Base-by-base conservation (phyloP, 2,113 vertebrate species). In the Hypocryptadius cinnamomeus region DNA sequence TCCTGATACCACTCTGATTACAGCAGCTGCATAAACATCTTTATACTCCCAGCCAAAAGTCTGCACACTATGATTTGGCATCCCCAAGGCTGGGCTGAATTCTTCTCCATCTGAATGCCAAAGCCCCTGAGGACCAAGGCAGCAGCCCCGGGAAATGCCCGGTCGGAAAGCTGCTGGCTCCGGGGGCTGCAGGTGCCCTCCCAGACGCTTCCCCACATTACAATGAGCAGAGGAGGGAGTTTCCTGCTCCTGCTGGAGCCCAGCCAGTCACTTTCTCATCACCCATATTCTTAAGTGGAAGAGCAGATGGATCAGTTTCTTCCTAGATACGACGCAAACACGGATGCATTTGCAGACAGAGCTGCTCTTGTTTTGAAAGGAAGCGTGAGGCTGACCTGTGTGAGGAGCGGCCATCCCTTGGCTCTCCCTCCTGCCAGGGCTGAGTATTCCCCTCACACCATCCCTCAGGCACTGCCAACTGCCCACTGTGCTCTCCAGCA, bases 231-330 rank as follows among this genome's bases (percentile, higher is more conserved):
- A 65, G 60, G 47, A 80, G 17, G 87, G 87, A 53, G 85, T 64
- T 96, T 96, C 95, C 96, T 95, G 96, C 87, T 78, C 60, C 69
- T 15, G 15, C 83, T 95, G 96, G 95, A 82, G 53, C 82, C 15
- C 1, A 19, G 93, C 94, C 96, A 95, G 76, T 12, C 89, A 59
- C 94, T 95, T 95, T 95, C 94, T 92, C 91, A 79, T 92, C 90
- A 24, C 48, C 95, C 85, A 31, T 56, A 11, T 35, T 94, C 94
- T 88, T 94, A 91, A 96, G 95, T 90, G 85, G 85, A 95, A 88
- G 93, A 95, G 93, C 96, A 96, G 93, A 95, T 93, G 95, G 91
- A 93, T 80, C 91, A 30, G 95, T 95, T 20, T 72, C 93, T 96
- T 96, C 96, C 95, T 96, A 78, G 93, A 94, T 54, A 95, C 79